Conservation (phyloP, 92 coral and sea anemone species). For the Siderastrea siderea region DNA sequence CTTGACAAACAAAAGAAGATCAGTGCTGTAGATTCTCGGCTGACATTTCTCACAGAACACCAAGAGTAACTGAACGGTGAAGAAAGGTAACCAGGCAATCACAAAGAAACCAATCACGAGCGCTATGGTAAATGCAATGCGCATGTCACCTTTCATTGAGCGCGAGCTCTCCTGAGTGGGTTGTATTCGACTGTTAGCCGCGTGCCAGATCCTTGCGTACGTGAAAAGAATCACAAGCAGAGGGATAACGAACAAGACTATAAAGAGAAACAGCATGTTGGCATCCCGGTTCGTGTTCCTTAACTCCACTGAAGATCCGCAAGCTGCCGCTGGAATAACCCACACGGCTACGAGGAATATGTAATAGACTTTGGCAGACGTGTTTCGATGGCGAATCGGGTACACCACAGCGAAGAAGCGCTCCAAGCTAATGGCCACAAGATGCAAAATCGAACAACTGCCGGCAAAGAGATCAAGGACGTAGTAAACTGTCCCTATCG, state of each 20-base stretch:
- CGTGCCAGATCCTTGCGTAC: conserved; percentile 84
- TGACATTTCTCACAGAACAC: conserved; percentile 60
- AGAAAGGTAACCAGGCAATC: conserved; percentile 91
- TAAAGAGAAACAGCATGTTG: conserved; percentile 77
- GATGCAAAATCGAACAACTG: conserved; percentile 81
- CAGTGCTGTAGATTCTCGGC: conserved; percentile 49
- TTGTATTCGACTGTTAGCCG: conserved; percentile 80
- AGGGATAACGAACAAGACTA: conserved; percentile 78
- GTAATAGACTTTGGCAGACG: conserved; percentile 68
- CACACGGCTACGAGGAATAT: conserved; percentile 74
- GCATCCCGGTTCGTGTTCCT: conserved; percentile 49
- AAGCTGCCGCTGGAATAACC: conserved; percentile 80
- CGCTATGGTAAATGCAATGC: conserved; percentile 93
- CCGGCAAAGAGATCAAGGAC: conserved; percentile 83
- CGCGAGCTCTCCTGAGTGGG: conserved; percentile 63
- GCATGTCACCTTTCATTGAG: conserved; percentile 91
- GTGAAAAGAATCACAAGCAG: conserved; percentile 81
- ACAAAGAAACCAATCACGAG: conserved; percentile 86
- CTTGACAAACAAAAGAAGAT: conserved; percentile 72
- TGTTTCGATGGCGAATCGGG: conserved; percentile 91
- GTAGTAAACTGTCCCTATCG: conserved; percentile 41
- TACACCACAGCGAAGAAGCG: conserved; percentile 83
- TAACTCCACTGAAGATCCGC: conserved; percentile 54
- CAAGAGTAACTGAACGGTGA: conserved; percentile 71
- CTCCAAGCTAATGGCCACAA: conserved; percentile 87